Evolutionary conservation across 2,797 vertebrate genomes (phyloP), one percentile per base, ranked within the genome.

Genomic region (Morelia viridis): DNA sequence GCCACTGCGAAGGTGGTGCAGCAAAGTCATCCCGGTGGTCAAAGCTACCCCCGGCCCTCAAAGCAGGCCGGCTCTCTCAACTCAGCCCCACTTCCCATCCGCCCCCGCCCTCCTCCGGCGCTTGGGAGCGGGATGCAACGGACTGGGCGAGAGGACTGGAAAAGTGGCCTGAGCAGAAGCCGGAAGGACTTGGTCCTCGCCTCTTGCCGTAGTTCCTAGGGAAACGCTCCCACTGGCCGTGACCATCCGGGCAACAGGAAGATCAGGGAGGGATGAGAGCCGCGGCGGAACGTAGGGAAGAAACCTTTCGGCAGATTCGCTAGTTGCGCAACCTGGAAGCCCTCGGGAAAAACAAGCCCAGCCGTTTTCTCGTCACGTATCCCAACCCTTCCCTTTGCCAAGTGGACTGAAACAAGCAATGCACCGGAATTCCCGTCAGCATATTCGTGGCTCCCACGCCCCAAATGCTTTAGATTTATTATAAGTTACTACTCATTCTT

Each of bases 291-390:
- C 4, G 64, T 11, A 24, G 56, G 24, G 26, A 80, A 46, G 46
- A 62, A 60, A 56, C 28, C 15, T 8, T 19, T 24, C 86, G 26
- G 87, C 80, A 89, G 84, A 91, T 92, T 92, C 65, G 88, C 24
- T 5, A 19, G 1, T 58, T 10, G 65, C 58, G 50, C 57, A 89
- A 50, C n/a, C 0, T 24, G 11, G 12, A 53, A 24, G 31, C 8
- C 57, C 46, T 19, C 0, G 2, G 0, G 10, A 0, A 24, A 0
- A 13, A 7, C 0, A 0, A 1, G 0, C 10, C 1, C 3, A 46
- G 5, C 1, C 28, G 57, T 56, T 89, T 57, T 76, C 22, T 58
- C 15, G 8, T 61, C 76, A 26, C n/a, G 35, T 85, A 91, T 92
- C 68, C 60, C 26, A 28, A 1, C 5, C 65, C 6, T 7, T 24